Conservation (phyloP, 2,797 vertebrate species). For the Microtus agrestis region DNA sequence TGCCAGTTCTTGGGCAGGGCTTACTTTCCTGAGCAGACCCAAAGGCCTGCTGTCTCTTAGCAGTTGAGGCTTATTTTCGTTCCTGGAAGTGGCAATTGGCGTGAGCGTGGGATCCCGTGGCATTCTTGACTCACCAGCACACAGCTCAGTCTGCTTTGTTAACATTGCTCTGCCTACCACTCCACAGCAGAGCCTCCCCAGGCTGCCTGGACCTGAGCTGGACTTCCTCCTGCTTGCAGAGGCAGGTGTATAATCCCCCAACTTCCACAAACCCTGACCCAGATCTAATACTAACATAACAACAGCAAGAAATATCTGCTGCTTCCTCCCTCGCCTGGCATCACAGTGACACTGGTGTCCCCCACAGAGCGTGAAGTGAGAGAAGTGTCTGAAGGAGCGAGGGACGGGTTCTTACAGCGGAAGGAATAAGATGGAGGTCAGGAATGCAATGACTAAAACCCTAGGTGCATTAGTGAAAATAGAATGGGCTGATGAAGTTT, state of each 20-base stretch:
- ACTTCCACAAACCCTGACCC: not conserved
- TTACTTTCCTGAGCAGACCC: constrained; percentile 63
- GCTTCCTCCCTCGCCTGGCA: not conserved
- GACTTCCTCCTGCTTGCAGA: not conserved
- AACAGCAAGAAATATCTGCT: not conserved
- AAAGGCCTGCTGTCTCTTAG: constrained; percentile 74
- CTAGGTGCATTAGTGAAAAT: constrained; percentile 7
- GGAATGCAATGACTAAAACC: not conserved
- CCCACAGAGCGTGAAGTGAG: not conserved
- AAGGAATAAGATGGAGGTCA: constrained; percentile 5
- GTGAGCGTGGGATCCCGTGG: constrained; percentile 60
- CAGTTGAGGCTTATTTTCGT: constrained; percentile 76
- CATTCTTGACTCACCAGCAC: constrained; percentile 69
- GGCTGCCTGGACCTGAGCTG: not conserved
- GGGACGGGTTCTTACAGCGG: constrained; percentile 2
- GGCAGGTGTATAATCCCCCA: not conserved
- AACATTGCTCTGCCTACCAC: constrained; percentile 29
- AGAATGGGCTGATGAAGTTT: not conserved
- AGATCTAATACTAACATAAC: not conserved
- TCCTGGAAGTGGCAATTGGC: constrained; percentile 64
- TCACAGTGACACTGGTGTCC: constrained; percentile 19
- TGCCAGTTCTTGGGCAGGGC: constrained; percentile 49
- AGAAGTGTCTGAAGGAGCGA: constrained; percentile 36
- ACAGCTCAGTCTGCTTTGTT: constrained; percentile 60
- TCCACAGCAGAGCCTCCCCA: not conserved